Evolutionary conservation across 64 coral and sea anemone genomes (phyloP).

Genomic region (Catalaphyllia jardinei): DNA sequence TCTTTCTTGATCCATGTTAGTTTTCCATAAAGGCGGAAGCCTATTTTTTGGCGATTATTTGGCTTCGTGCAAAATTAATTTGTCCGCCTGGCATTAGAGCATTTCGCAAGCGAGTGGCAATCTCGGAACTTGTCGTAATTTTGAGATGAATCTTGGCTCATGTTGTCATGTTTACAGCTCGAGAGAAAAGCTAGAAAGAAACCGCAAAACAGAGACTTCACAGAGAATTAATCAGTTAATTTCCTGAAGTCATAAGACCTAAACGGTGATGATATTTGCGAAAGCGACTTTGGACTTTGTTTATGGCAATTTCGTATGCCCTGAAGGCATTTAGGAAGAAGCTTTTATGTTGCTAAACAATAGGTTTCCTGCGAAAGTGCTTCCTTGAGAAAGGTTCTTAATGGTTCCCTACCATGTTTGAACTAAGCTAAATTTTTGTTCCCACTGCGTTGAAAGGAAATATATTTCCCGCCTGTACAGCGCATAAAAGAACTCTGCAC

Average conservation of each 20-base stretch:
- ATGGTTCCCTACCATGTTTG: slow-evolving; percentile 31
- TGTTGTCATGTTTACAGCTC: neutral
- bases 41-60: slow-evolving; percentile 39
- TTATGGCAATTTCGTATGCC: slow-evolving; percentile 34
- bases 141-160: neutral
- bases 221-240: slow-evolving; percentile 44
- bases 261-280: slow-evolving; percentile 46
- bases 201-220: neutral
- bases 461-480: slow-evolving; percentile 24
- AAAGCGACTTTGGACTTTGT: slow-evolving; percentile 48
- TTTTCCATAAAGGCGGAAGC: slow-evolving; percentile 37
- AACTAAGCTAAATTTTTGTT: neutral
- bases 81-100: neutral
- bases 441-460: slow-evolving; percentile 33
- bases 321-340: slow-evolving; percentile 41
- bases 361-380: slow-evolving; percentile 46
- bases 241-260: slow-evolving; percentile 38
- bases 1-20: slow-evolving; percentile 32
- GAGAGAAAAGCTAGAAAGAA: neutral
- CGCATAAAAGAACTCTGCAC: neutral
- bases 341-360: slow-evolving; percentile 28
- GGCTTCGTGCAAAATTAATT: slow-evolving; percentile 42
- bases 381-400: slow-evolving; percentile 38
- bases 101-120: slow-evolving; percentile 9
- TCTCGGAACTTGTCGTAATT: neutral